Base-by-base conservation (phyloP, 2,888 invertebrate species). In the Scaptomyza reducta region DNA sequence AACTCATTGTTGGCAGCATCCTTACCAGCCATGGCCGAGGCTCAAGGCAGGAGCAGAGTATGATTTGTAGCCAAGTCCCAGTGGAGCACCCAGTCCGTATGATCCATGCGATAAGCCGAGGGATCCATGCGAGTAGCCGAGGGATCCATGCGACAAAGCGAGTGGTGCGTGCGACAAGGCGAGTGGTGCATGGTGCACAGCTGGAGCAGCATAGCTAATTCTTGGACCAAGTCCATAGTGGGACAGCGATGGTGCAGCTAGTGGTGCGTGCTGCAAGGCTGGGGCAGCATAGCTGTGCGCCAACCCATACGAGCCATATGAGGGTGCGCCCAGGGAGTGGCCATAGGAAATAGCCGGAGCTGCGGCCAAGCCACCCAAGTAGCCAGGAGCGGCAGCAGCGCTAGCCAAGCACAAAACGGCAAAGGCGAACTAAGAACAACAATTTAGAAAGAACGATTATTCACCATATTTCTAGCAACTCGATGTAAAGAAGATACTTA, bases 21-120 rank as follows among this genome's bases (percentile, higher is more conserved):
- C 18, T 82, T 90, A 90, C 90, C 90, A 90, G 61, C 88, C 89
- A 79, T 90, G 90, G 16, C 77, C 84, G 46, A 82, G 70, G 22
- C 88, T 80, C 0, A 82, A 54, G 46, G 95, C 95, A 4, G 95
- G 83, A 38, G 78, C 90, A 2, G 92, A 74, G 31, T 69, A 61
- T 18, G 81, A 72, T 35, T 53, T 64, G 44, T 72, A 70, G 53
- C 78, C 80, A 9, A 77, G 55, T 6, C 76, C 75, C 9, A 70
- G 45, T 10, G 66, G 68, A 35, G 69, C 64, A 49, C 50, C 1
- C 4, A 49, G 54, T 5, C 62, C 61, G 1, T 44, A 33, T 7
- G 57, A 18, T 5, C 35, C 44, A 7, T 51, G 51, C 1, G 51
- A 31, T 25, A 42, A 16, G 18, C 45, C 61, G 7, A 60, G 47